Evolutionary conservation across 2,113 vertebrate genomes (phyloP).

Genomic region (Maccullochella peelii): DNA sequence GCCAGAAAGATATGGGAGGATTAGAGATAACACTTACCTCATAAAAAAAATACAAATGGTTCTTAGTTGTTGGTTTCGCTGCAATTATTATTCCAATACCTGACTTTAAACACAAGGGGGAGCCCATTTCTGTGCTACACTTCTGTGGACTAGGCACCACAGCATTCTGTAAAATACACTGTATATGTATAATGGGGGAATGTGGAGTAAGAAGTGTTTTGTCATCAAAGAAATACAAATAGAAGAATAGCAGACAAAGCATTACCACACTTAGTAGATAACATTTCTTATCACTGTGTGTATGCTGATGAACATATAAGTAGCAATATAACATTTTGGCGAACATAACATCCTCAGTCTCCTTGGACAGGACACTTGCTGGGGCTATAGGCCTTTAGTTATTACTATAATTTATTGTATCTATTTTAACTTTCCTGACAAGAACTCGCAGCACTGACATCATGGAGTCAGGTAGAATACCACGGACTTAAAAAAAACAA

Average conservation of each 20-base stretch:
- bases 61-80: background rate
- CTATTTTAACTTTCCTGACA: background rate
- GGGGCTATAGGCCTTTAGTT: background rate
- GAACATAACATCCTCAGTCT: background rate
- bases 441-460: background rate
- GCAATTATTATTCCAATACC: background rate
- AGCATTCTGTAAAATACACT: background rate
- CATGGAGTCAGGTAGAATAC: background rate
- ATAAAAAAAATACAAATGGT: background rate
- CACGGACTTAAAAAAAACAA: background rate
- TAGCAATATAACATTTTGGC: background rate
- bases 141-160: too few species aligned
- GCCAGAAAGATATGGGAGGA: background rate
- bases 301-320: background rate
- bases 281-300: background rate
- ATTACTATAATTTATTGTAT: background rate
- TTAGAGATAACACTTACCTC: background rate
- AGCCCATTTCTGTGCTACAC: conserved; percentile 13
- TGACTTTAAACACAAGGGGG: conserved; percentile 53
- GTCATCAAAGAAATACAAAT: background rate
- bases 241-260: background rate
- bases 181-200: background rate
- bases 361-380: background rate
- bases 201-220: background rate
- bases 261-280: background rate